Evolutionary conservation across 2,113 vertebrate species (phyloP).

Genomic region (Brienomyrus longianalis): DNA sequence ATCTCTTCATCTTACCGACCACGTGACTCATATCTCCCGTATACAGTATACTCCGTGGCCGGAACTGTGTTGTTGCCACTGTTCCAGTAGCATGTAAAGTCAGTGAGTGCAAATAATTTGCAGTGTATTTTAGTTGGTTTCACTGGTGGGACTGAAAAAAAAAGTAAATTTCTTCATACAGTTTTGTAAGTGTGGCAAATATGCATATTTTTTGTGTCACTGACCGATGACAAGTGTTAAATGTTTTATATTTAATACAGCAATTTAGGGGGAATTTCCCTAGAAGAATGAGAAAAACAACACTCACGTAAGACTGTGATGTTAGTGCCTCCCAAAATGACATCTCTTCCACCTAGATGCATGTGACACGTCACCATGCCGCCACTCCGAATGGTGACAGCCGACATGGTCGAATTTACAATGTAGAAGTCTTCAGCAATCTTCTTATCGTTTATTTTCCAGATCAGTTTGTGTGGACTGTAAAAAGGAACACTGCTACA

Average conservation of each 20-base stretch:
- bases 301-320: constrained; percentile 15
- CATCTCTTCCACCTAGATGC: not conserved
- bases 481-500: not conserved
- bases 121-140: constrained; percentile 20
- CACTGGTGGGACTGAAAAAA: constrained; percentile 1
- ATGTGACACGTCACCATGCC: constrained; percentile 14
- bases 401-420: not conserved
- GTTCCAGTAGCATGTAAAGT: constrained; percentile 18
- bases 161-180: not conserved
- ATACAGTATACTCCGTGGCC: not conserved
- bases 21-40: not conserved
- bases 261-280: not conserved
- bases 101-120: not conserved
- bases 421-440: constrained; percentile 1
- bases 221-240: not conserved
- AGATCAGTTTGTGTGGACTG: not conserved
- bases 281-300: not conserved
- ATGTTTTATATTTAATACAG: not conserved
- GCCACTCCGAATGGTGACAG: not conserved
- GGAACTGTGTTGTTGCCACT: not conserved
- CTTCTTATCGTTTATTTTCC: constrained; percentile 11
- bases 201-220: not conserved
- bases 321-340: constrained; percentile 16
- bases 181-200: not conserved
- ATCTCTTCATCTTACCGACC: not conserved